phyloP scores from a whole-genome alignment of 2,113 vertebrate genomes.

The Grammomys dolichurus region DNA sequence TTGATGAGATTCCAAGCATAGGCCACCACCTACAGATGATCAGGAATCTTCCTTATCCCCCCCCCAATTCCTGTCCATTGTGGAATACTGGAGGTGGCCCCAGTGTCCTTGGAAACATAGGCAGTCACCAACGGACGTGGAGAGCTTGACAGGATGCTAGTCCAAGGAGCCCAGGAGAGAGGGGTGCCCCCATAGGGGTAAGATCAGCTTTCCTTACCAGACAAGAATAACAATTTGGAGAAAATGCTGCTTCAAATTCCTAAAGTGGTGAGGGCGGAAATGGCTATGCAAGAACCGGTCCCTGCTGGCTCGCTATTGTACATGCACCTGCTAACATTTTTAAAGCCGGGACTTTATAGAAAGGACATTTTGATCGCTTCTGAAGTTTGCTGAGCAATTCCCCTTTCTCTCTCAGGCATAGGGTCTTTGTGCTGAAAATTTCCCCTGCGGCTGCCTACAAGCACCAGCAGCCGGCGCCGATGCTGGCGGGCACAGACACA shows the following conservation, averaged over 20 bases:
- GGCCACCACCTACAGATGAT: neutral
- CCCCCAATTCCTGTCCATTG: neutral
- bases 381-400: conserved; percentile 78
- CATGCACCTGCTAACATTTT: conserved; percentile 79
- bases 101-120: rapidly evolving
- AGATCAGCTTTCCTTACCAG: conserved; percentile 69
- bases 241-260: conserved; percentile 67
- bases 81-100: rapidly evolving
- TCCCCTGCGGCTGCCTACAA: conserved; percentile 64
- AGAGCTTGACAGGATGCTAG: neutral
- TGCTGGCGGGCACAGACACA: neutral
- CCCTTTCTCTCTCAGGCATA: conserved; percentile 66
- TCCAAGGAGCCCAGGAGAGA: neutral
- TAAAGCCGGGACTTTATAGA: conserved; percentile 76
- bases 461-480: conserved; percentile 53
- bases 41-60: neutral
- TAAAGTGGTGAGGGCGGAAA: conserved; percentile 70
- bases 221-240: conserved; percentile 76
- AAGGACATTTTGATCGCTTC: conserved; percentile 78
- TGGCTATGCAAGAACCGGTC: conserved; percentile 65
- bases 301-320: conserved; percentile 77
- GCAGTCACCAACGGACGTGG: neutral
- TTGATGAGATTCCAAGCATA: neutral
- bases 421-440: conserved; percentile 77
- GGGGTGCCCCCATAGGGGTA: neutral